phyloP scores from a whole-genome alignment of 1,140 invertebrate species.

The Maniola jurtina region DNA sequence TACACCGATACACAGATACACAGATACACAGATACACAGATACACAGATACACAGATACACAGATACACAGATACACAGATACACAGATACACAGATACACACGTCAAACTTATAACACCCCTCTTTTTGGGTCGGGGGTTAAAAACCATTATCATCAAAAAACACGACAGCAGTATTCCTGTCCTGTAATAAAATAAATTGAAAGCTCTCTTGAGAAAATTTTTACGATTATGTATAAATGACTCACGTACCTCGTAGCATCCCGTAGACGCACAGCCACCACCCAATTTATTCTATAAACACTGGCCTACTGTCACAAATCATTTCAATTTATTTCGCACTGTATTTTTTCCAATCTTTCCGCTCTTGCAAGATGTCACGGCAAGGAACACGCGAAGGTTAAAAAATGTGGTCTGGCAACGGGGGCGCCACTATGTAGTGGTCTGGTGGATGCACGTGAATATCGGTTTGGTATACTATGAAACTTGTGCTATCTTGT shows the following conservation, averaged over 20 bases:
- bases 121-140: no score
- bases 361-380: constrained; percentile 25
- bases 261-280: constrained; percentile 59
- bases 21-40: no score
- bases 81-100: no score
- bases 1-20: no score
- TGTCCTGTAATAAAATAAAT: not conserved
- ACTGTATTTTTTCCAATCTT: constrained; percentile 49
- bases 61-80: no score
- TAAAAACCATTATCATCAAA: not conserved
- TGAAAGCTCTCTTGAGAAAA: constrained; percentile 4
- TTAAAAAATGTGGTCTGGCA: constrained; percentile 16
- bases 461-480: constrained; percentile 33
- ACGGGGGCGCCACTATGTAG: constrained; percentile 21
- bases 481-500: constrained; percentile 38
- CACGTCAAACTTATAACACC: no score
- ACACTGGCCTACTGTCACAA: constrained; percentile 63
- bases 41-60: no score
- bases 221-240: constrained; percentile 18
- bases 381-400: constrained; percentile 1
- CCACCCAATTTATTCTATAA: constrained; percentile 58
- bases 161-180: not conserved
- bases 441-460: constrained; percentile 30
- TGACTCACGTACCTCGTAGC: constrained; percentile 55
- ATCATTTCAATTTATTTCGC: constrained; percentile 60